Conservation (phyloP, 2,888 invertebrate species). For the Sceliomorpha sp. region DNA sequence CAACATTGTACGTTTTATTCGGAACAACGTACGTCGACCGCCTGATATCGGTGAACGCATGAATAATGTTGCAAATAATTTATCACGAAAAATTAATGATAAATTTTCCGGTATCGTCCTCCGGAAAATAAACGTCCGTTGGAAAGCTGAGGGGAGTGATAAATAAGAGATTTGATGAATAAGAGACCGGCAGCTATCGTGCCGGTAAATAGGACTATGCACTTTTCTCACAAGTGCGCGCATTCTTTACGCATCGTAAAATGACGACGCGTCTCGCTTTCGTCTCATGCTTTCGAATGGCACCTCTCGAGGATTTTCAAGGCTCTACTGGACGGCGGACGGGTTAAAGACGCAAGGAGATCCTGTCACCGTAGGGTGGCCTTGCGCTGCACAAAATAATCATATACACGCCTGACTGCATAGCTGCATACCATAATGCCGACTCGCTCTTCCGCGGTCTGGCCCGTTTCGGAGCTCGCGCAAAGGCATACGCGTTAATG, state of each 20-base stretch:
- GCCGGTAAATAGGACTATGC: slow-evolving; percentile 15
- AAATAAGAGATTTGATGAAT: slow-evolving; percentile 11
- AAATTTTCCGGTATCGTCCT: slow-evolving; percentile 17
- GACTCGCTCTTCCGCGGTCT: slow-evolving; percentile 46
- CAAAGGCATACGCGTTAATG: slow-evolving; percentile 18
- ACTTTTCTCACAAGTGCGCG: slow-evolving; percentile 9
- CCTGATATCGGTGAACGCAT: not conserved
- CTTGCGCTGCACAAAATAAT: slow-evolving; percentile 74
- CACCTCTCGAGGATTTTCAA: slow-evolving; percentile 53
- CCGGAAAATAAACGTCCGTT: slow-evolving; percentile 4
- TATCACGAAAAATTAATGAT: slow-evolving; percentile 6
- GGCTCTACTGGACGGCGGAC: slow-evolving; percentile 43
- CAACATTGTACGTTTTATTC: too few relatives aligned
- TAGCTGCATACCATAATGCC: slow-evolving; percentile 73
- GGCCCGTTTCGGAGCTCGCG: slow-evolving; percentile 35
- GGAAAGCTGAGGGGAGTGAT: slow-evolving; percentile 1
- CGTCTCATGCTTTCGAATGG: slow-evolving; percentile 50
- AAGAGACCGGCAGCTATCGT: slow-evolving; percentile 3
- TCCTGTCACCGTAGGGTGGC: slow-evolving; percentile 74
- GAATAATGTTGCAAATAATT: slow-evolving; percentile 6
- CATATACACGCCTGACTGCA: slow-evolving; percentile 72
- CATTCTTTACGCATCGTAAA: slow-evolving; percentile 45
- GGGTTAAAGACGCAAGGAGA: slow-evolving; percentile 62
- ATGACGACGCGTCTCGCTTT: slow-evolving; percentile 52
- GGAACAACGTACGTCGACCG: too few relatives aligned